These are phyloP conservation scores for Nasonia vitripennis DNA, from an alignment of 1,140 invertebrate species.

Conservation along the genomic window DNA sequence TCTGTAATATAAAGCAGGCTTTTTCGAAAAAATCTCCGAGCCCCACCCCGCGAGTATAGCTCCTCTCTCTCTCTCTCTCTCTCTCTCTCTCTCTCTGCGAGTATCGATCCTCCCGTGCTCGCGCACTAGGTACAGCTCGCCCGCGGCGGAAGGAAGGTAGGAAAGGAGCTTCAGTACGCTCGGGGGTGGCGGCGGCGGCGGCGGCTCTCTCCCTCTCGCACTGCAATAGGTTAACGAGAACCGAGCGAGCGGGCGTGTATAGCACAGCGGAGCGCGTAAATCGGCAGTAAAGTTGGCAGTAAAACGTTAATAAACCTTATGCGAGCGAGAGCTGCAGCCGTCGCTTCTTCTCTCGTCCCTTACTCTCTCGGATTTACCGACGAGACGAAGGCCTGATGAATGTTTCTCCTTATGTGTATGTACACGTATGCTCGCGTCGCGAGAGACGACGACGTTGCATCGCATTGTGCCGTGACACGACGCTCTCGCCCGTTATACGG, in stretches of 20 bases:
- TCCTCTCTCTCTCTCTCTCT: too few species aligned
- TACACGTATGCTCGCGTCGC: not conserved
- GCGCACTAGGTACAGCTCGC: not conserved
- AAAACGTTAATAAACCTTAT: slow-evolving; percentile 62
- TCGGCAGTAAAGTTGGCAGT: slow-evolving; percentile 61
- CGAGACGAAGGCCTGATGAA: slow-evolving; percentile 27
- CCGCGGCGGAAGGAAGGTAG: slow-evolving; percentile 23
- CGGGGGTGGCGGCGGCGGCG: not conserved
- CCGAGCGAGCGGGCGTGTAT: slow-evolving; percentile 32
- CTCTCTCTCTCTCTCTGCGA: too few species aligned
- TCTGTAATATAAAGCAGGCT: not conserved
- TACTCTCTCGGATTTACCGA: slow-evolving; percentile 3
- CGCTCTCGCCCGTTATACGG: not conserved
- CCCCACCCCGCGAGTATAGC: not conserved
- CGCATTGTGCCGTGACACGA: not conserved
- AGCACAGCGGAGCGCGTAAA: slow-evolving; percentile 56
- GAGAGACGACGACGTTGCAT: not conserved
- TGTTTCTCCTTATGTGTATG: slow-evolving; percentile 8
- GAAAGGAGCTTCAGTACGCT: not conserved
- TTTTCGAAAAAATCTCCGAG: not conserved
- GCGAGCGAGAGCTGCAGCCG: slow-evolving; percentile 14
- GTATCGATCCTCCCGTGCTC: slow-evolving; percentile 16
- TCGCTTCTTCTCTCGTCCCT: not conserved
- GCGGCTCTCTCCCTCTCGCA: not conserved
- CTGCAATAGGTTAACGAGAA: slow-evolving; percentile 51